Percentiles rank a stretch among this genome's conserved stretches.
phyloP scores from a whole-genome alignment of 2,888 invertebrate genomes.

The Calliscelio sp. region DNA sequence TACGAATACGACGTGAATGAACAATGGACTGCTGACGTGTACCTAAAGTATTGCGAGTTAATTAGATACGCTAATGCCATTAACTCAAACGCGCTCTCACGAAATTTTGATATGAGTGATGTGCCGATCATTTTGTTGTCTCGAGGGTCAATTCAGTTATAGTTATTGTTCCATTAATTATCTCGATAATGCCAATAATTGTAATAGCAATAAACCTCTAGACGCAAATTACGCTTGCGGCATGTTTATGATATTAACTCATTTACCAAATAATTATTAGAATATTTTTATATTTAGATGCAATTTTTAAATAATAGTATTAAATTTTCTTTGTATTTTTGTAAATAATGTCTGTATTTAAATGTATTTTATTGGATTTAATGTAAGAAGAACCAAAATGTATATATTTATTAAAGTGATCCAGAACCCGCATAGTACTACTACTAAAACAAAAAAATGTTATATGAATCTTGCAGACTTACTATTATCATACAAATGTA shows the following conservation, averaged over 20 bases:
- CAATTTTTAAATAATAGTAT: neutral
- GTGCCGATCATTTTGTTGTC: conserved; percentile 58
- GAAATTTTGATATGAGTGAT: conserved; percentile 64
- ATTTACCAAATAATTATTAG: conserved; percentile 29
- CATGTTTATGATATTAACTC: conserved; percentile 35
- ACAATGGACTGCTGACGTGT: conserved; percentile 77
- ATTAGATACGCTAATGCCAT: conserved; percentile 82
- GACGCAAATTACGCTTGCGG: conserved; percentile 38
- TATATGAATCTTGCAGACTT: too few relatives aligned
- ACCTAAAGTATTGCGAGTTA: conserved; percentile 82
- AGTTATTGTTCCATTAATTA: conserved; percentile 55
- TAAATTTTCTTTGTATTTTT: neutral
- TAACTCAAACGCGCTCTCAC: conserved; percentile 73
- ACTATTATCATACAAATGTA: too few relatives aligned
- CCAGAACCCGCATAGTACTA: too few relatives aligned
- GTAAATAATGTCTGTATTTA: too few relatives aligned
- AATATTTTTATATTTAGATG: neutral
- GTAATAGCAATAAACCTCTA: conserved; percentile 54
- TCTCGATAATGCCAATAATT: conserved; percentile 58
- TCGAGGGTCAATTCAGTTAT: conserved; percentile 60
- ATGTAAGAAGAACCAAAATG: too few relatives aligned
- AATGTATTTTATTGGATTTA: too few relatives aligned
- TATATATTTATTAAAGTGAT: too few relatives aligned
- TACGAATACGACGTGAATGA: conserved; percentile 77
- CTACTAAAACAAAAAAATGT: too few relatives aligned